phyloP scores from a whole-genome alignment of 2,888 invertebrate genomes.

The Hirtodrosophila confusa region DNA sequence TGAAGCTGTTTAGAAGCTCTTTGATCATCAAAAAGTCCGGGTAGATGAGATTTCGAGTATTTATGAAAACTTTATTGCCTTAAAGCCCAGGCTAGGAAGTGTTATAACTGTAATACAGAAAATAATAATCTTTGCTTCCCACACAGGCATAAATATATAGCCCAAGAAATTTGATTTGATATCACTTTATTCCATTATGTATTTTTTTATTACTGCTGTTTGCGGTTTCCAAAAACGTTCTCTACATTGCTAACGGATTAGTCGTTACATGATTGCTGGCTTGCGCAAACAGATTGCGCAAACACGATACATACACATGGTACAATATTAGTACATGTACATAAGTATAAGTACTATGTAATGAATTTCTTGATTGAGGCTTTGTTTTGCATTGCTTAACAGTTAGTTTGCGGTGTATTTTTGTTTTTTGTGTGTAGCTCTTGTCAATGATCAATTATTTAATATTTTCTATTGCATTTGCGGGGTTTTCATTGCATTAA shows the following conservation, averaged over 20 bases:
- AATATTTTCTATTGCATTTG: constrained; percentile 29
- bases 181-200: constrained; percentile 55
- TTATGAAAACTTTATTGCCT: no score
- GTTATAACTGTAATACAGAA: no score
- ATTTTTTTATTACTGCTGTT: constrained; percentile 46
- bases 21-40: no score
- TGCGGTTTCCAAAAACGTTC: constrained; percentile 66
- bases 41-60: no score
- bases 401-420: constrained; percentile 50
- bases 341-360: constrained; percentile 28
- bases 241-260: constrained; percentile 67
- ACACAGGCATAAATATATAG: not conserved
- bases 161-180: constrained; percentile 21
- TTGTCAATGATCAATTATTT: constrained; percentile 30
- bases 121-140: not conserved
- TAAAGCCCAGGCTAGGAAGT: no score
- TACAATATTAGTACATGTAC: constrained; percentile 47
- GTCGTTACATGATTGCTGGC: constrained; percentile 46
- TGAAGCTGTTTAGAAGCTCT: no score
- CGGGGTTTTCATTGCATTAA: constrained; percentile 32
- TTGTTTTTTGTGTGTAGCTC: constrained; percentile 39
- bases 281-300: constrained; percentile 31
- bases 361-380: constrained; percentile 39
- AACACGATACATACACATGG: constrained; percentile 43
- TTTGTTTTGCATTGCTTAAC: constrained; percentile 64